phyloP scores from a whole-genome alignment of 2,113 vertebrate species.

The Anhinga anhinga region DNA sequence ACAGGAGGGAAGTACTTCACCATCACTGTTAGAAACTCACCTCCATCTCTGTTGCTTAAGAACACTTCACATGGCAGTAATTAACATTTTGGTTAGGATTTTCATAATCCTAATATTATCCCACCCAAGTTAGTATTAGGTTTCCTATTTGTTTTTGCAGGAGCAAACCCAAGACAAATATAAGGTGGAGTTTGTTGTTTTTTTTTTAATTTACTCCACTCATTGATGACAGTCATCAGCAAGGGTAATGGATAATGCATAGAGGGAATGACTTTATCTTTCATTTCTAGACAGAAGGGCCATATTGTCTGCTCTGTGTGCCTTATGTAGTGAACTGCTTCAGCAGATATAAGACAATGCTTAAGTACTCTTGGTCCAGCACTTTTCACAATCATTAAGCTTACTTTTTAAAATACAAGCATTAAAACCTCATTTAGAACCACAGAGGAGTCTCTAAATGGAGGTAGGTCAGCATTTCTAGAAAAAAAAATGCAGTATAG shows the following conservation, averaged over 20 bases:
- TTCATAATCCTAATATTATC: neutral
- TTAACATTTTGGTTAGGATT: neutral
- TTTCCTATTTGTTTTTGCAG: neutral
- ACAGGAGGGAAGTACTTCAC: neutral
- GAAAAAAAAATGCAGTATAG: neutral
- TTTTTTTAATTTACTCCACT: neutral
- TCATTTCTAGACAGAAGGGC: neutral
- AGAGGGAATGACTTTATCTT: neutral
- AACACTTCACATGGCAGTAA: neutral
- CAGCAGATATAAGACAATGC: neutral
- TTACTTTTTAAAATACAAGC: slow-evolving; percentile 38
- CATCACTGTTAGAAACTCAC: neutral
- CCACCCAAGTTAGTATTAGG: neutral
- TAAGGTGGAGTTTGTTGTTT: neutral
- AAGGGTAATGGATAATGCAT: neutral
- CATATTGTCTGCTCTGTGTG: neutral
- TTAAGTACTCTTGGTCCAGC: neutral
- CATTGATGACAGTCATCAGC: neutral
- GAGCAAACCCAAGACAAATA: neutral
- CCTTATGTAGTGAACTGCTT: neutral
- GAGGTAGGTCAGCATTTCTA: neutral
- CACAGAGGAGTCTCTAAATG: neutral
- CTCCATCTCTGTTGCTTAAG: neutral
- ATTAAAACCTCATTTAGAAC: slow-evolving; percentile 9
- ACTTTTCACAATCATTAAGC: neutral